Conservation (phyloP, 2,113 vertebrate species). For the Peromyscus maniculatus region DNA sequence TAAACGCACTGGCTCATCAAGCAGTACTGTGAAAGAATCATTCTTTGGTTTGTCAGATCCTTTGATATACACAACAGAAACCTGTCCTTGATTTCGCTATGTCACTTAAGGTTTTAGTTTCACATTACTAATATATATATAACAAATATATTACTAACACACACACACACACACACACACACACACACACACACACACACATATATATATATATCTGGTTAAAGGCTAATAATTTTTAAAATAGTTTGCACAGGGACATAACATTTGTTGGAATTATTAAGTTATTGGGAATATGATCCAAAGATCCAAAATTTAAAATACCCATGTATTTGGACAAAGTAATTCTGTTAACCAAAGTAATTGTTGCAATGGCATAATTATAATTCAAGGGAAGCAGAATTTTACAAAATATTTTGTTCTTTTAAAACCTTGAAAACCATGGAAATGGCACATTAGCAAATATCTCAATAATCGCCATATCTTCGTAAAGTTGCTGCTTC, state of each 20-base stretch:
- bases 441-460: not conserved
- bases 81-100: not conserved
- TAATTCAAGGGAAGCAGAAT: not conserved
- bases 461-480: not conserved
- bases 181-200: no score
- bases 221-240: not conserved
- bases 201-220: not conserved
- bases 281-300: not conserved
- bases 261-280: not conserved
- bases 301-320: not conserved
- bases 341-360: not conserved
- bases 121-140: not conserved
- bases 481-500: conserved; percentile 32
- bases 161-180: no score
- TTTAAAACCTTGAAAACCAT: conserved; percentile 27
- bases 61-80: no score
- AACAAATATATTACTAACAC: no score
- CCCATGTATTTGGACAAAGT: not conserved
- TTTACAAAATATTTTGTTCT: not conserved
- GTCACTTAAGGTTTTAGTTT: not conserved
- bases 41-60: not conserved
- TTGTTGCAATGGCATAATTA: not conserved
- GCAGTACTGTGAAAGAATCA: no score
- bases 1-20: not conserved
- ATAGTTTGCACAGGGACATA: not conserved